phyloP scores from a whole-genome alignment of 2,797 vertebrate species.

The Galago senegalensis region DNA sequence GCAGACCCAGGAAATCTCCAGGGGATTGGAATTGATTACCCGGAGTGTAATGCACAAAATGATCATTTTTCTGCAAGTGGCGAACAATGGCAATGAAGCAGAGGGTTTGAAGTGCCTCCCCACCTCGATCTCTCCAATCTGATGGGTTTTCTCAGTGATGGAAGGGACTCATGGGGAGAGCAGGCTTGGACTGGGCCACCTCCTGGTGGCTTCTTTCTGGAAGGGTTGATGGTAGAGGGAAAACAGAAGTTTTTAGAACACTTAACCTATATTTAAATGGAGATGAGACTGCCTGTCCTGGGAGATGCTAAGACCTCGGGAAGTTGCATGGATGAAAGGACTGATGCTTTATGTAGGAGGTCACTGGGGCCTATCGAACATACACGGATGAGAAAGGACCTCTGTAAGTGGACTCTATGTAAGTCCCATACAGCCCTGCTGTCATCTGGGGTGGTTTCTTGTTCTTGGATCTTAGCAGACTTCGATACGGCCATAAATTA shows the following conservation, averaged over 20 bases:
- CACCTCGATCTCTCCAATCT: not conserved
- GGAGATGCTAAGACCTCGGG: constrained; percentile 21
- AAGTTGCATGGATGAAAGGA: not conserved
- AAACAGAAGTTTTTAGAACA: not conserved
- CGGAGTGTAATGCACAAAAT: constrained; percentile 67
- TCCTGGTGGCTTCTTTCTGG: not conserved
- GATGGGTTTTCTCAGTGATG: constrained; percentile 25
- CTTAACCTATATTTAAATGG: not conserved
- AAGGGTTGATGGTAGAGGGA: not conserved
- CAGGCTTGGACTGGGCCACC: not conserved
- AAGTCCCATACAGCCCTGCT: not conserved
- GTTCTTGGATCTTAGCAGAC: not conserved
- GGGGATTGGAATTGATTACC: constrained; percentile 71
- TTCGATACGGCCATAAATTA: not conserved
- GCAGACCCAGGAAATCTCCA: constrained; percentile 72
- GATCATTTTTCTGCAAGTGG: constrained; percentile 50
- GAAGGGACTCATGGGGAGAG: not conserved
- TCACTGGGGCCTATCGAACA: not conserved
- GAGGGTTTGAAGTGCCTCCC: constrained; percentile 36
- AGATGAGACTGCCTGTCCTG: not conserved
- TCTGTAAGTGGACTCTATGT: not conserved
- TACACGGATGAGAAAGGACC: not conserved
- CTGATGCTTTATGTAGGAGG: not conserved
- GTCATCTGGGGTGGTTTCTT: not conserved
- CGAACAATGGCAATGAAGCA: constrained; percentile 10